A percentile compares a stretch with the other conserved stretches of the same genome.
Evolutionary conservation across 53 echinoderm and acorn worm species (phyloP).

Genomic region (Stichopus horrens): DNA sequence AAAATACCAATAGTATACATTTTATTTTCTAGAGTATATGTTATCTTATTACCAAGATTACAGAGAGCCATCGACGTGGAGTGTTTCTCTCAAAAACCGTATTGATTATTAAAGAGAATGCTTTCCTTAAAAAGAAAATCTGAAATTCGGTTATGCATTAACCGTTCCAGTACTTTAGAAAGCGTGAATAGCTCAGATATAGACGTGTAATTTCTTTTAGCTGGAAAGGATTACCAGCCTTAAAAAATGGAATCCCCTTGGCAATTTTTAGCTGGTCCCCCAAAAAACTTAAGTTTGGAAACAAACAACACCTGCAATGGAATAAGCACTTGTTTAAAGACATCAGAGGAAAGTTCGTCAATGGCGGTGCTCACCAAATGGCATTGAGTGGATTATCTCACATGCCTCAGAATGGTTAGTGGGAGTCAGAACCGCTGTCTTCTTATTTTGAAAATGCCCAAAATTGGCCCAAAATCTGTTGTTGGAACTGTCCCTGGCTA

Average conservation of each 20-base stretch:
- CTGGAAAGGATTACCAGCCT: background rate
- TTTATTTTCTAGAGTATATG: too few species aligned
- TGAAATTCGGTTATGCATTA: background rate
- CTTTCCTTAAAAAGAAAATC: background rate
- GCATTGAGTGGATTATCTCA: too few species aligned
- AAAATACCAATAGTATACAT: too few species aligned
- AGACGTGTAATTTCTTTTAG: background rate
- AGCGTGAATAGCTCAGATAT: background rate
- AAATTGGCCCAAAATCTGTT: background rate
- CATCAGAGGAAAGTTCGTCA: background rate
- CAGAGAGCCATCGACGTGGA: background rate
- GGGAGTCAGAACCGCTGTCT: background rate
- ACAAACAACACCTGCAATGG: background rate
- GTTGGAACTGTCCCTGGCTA: background rate
- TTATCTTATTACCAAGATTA: background rate
- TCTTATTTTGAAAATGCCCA: too few species aligned
- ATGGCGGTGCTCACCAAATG: too few species aligned
- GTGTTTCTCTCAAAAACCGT: background rate
- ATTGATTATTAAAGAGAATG: background rate
- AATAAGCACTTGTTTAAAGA: background rate
- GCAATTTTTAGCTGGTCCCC: background rate
- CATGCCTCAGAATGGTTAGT: background rate
- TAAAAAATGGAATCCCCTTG: too few species aligned
- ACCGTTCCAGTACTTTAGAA: background rate
- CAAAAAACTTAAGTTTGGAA: background rate